phyloP scores from a whole-genome alignment of 2,113 vertebrate genomes.

The Ascaphus truei region DNA sequence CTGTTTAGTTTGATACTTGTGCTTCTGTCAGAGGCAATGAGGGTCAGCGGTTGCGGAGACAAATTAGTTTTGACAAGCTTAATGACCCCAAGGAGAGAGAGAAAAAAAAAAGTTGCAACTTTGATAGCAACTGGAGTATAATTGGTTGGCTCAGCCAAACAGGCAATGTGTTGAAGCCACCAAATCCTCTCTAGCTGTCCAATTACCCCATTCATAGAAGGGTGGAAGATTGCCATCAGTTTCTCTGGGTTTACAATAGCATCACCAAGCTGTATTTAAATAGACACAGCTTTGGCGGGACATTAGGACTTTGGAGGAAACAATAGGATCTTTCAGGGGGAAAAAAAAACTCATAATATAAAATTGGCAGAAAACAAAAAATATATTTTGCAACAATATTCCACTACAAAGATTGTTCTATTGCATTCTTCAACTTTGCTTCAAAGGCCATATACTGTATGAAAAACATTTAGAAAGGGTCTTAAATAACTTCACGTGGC shows the following conservation, averaged over 20 bases:
- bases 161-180: constrained; percentile 61
- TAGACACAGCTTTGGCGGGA: constrained; percentile 50
- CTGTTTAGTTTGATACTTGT: constrained; percentile 60
- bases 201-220: constrained; percentile 58
- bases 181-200: constrained; percentile 59
- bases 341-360: constrained; percentile 36
- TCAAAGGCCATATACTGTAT: background rate
- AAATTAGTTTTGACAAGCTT: constrained; percentile 75
- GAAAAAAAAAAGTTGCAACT: constrained; percentile 58
- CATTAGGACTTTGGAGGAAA: constrained; percentile 50
- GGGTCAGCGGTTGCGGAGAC: constrained; percentile 62
- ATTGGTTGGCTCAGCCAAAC: constrained; percentile 62
- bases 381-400: constrained; percentile 27
- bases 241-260: constrained; percentile 56
- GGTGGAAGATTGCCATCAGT: constrained; percentile 61
- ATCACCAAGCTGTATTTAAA: constrained; percentile 56
- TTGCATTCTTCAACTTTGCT: background rate
- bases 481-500: no score
- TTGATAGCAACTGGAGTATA: constrained; percentile 63
- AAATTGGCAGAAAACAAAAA: constrained; percentile 47
- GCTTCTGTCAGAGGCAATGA: constrained; percentile 62
- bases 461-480: no score
- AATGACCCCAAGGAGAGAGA: constrained; percentile 54
- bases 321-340: constrained; percentile 50
- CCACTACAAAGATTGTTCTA: background rate